A percentile compares a stretch with the other conserved stretches of the same genome.
Conservation (phyloP, 2,797 vertebrate genomes). For the Artibeus jamaicensis region DNA sequence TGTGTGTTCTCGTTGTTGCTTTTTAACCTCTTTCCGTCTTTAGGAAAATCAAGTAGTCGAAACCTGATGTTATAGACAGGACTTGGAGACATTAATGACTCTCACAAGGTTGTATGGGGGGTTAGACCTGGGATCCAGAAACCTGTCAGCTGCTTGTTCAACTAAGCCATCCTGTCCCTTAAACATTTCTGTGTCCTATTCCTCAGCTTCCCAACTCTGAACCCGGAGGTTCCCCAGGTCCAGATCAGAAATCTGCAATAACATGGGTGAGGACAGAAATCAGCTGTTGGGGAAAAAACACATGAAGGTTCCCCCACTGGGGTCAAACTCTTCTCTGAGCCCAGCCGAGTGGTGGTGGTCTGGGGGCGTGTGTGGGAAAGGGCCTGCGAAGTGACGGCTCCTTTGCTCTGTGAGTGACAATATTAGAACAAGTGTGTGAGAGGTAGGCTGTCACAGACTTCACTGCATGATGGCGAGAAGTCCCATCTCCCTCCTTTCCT, state of each 20-base stretch:
- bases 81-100: not conserved
- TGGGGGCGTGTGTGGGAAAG: not conserved
- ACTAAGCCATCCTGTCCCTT: not conserved
- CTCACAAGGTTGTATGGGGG: not conserved
- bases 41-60: not conserved
- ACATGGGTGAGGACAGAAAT: not conserved
- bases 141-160: not conserved
- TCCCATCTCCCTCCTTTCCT: not conserved
- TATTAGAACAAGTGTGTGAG: conserved; percentile 31
- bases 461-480: not conserved
- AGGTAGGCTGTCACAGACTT: conserved; percentile 19
- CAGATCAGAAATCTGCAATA: not conserved
- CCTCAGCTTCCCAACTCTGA: not conserved
- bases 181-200: not conserved
- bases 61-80: not conserved
- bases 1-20: not conserved
- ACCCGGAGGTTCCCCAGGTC: not conserved
- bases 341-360: not conserved
- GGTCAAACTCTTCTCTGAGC: not conserved
- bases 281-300: not conserved
- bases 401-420: not conserved
- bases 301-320: not conserved
- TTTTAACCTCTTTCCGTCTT: not conserved
- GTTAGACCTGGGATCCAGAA: not conserved
- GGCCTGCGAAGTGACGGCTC: not conserved